Conservation (phyloP, 2,888 invertebrate genomes). For the Scrobipalpa costella region DNA sequence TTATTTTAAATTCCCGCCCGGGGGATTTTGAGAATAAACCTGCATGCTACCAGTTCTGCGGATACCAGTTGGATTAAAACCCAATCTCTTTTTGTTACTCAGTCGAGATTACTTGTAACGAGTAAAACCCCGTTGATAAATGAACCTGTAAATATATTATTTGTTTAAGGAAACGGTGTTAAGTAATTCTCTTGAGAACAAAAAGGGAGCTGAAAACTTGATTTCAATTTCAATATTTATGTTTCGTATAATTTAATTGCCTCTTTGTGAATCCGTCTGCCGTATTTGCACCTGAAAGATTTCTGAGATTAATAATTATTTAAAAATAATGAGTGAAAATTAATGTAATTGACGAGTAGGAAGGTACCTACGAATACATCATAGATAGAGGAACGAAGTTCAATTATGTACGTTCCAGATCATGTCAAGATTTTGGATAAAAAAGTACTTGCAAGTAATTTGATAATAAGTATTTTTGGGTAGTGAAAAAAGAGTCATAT, state of each 20-base stretch:
- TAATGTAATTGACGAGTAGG: too few species aligned
- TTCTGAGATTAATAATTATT: too few species aligned
- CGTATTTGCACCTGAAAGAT: too few species aligned
- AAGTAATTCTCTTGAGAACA: constrained; percentile 9
- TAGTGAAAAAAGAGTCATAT: too few species aligned
- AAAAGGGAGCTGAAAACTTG: background rate
- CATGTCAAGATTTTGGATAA: too few species aligned
- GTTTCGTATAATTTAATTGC: background rate
- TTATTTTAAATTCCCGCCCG: background rate
- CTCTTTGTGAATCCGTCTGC: background rate
- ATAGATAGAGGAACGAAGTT: too few species aligned
- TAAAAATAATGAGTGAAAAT: too few species aligned
- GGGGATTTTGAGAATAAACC: constrained; percentile 5
- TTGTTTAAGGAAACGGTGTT: constrained; percentile 31
- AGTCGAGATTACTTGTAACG: constrained; percentile 55
- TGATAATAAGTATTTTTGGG: too few species aligned
- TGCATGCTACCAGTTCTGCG: constrained; percentile 48
- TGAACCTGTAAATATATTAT: constrained; percentile 43
- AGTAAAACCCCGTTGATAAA: constrained; percentile 41
- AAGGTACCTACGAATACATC: too few species aligned
- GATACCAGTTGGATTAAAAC: constrained; percentile 61
- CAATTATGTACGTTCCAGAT: too few species aligned
- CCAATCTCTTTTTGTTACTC: constrained; percentile 64
- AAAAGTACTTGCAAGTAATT: too few species aligned
- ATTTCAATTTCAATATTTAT: constrained; percentile 9